Percentiles rank a stretch among this genome's conserved stretches.
These are phyloP conservation scores for Idris sp. DNA, from an alignment of 1,140 invertebrate species.

Conservation along the genomic window DNA sequence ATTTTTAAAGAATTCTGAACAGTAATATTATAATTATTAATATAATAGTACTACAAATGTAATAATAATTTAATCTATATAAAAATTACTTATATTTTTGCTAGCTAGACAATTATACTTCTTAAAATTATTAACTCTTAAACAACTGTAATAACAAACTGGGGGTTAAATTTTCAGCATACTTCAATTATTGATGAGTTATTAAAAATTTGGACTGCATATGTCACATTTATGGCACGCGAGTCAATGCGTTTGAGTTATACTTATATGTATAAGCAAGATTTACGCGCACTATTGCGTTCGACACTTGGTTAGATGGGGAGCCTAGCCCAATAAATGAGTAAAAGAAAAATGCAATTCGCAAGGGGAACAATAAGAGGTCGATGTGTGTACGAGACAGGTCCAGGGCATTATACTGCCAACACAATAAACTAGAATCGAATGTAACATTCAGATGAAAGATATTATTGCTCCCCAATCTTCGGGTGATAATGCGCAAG, in stretches of 20 bases:
- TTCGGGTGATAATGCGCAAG: slow-evolving; percentile 25
- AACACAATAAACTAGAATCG: slow-evolving; percentile 59
- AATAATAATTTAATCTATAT: too few species aligned
- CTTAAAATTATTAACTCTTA: too few species aligned
- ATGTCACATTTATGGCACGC: slow-evolving; percentile 42
- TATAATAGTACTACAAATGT: too few species aligned
- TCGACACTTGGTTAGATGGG: slow-evolving; percentile 64
- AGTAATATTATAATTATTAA: too few species aligned
- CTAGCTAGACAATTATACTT: too few species aligned
- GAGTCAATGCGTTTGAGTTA: slow-evolving; percentile 23
- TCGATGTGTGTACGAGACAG: slow-evolving; percentile 72
- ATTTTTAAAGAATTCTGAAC: too few species aligned
- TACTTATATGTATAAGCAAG: slow-evolving; percentile 40
- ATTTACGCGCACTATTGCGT: slow-evolving; percentile 62
- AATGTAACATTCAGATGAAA: slow-evolving; percentile 56
- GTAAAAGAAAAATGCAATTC: slow-evolving; percentile 68
- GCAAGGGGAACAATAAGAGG: slow-evolving; percentile 69
- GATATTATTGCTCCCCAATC: slow-evolving; percentile 57
- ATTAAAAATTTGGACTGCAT: slow-evolving; percentile 37
- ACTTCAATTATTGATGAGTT: slow-evolving; percentile 26
- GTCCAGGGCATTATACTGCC: slow-evolving; percentile 69
- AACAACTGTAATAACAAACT: too few species aligned
- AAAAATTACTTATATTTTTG: too few species aligned
- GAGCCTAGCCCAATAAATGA: slow-evolving; percentile 57
- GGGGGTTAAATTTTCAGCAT: too few species aligned